Percentiles rank a stretch among this genome's conserved stretches.
phyloP scores from a whole-genome alignment of 2,113 vertebrate genomes.

The Cavia aperea region DNA sequence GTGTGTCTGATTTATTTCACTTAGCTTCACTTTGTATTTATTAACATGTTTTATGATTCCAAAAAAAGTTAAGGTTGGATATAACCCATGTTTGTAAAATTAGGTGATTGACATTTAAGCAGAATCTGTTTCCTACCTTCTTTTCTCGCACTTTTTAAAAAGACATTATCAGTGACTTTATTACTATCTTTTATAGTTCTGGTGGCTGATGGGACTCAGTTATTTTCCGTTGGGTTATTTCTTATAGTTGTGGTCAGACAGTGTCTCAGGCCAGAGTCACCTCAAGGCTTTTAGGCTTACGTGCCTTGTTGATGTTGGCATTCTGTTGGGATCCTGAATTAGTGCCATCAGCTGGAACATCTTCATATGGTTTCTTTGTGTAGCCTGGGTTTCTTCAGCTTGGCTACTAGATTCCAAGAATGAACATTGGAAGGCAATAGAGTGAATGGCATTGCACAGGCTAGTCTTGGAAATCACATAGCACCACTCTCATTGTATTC shows the following conservation, averaged over 20 bases:
- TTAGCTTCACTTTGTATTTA: neutral
- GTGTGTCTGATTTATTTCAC: neutral
- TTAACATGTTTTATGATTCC: constrained; percentile 36
- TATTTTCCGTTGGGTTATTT: neutral
- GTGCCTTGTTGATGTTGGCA: neutral
- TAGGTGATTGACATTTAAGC: neutral
- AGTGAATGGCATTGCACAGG: neutral
- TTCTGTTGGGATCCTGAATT: neutral
- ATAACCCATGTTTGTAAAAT: neutral
- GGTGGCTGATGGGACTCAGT: neutral
- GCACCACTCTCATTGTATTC: neutral
- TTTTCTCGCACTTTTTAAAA: neutral
- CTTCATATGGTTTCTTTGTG: neutral
- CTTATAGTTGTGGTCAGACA: neutral
- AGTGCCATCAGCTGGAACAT: neutral
- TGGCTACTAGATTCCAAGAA: neutral
- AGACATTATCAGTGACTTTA: neutral
- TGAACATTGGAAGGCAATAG: neutral
- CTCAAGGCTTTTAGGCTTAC: neutral
- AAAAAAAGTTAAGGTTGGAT: neutral
- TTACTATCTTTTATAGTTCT: neutral
- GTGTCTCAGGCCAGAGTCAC: neutral
- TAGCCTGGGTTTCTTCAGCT: neutral
- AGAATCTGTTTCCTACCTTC: neutral
- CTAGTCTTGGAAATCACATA: neutral